Evolutionary conservation across 2,113 vertebrate species (phyloP), one percentile per base, ranked within the genome.

Genomic region (Cebus imitator): DNA sequence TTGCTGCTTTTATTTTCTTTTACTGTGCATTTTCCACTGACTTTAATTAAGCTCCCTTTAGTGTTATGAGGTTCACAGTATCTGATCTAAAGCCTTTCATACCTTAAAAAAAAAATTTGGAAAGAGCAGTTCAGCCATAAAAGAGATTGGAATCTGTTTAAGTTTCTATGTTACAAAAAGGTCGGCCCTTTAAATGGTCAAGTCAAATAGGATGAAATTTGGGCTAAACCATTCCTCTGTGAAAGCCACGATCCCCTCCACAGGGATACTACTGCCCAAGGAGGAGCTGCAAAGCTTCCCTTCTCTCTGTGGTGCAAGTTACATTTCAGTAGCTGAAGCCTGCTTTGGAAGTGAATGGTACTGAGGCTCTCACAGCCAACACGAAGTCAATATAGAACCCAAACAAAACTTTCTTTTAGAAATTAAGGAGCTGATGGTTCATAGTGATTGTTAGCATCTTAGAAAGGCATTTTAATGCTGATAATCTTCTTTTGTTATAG

Each of bases 1-100:
- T 93, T 57, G 64, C 40, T 96, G 94, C 43, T 96, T 97, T 97
- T 90, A 82, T 97, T 97, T 97, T 96, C 82, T 92, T 55, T 94
- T 73, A 79, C 58, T 92, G 83, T 75, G 76, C 87, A 90, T 94
- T 95, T 96, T 92, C 61, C 52, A 75, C 18, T 81, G 91, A 76
- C 57, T 50, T 96, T 97, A 85, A 95, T 96, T 97, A 96, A 97
- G 68, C 90, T 94, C 48, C 76, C 35, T 97, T 97, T 96, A 96
- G 68, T 95, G 52, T 94, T 94, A 95, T 27, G 58, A 93, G 75
- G 30, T 50, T 96, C 87, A 90, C 61, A 17, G 76, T 76, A 75
- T 93, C 91, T 97, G 84, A 94, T 94, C 64, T 90, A 97, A 93
- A 95, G 40, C 25, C 76, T 93, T 76, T 87, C 25, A 81, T 45